Evolutionary conservation across 2,113 vertebrate genomes (phyloP).

Genomic region (Poicephalus gulielmi): DNA sequence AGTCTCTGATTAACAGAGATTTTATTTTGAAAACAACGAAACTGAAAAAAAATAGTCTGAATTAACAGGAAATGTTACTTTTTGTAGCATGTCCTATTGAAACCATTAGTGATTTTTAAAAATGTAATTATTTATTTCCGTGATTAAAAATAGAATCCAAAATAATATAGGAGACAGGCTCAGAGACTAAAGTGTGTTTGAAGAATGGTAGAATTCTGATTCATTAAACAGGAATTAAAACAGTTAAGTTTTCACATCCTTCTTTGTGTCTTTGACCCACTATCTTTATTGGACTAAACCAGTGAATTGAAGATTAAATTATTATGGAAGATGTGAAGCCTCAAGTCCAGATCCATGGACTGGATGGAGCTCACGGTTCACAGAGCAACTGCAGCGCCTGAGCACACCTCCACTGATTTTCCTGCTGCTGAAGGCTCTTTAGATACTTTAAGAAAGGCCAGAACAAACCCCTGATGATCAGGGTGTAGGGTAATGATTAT

Average conservation of each 20-base stretch:
- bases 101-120: not conserved
- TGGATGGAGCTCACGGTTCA: not conserved
- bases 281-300: rapidly evolving
- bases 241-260: not conserved
- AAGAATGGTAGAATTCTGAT: not conserved
- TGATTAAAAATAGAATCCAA: not conserved
- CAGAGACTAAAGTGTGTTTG: not conserved
- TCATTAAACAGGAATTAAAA: not conserved
- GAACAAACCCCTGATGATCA: not conserved
- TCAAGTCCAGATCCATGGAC: not conserved
- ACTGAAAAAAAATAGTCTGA: not conserved
- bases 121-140: not conserved
- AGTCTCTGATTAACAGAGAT: not conserved
- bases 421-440: not conserved
- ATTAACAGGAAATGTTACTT: not conserved
- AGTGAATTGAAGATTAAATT: not conserved
- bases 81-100: not conserved
- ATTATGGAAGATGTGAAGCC: not conserved
- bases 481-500: not conserved
- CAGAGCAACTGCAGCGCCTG: not conserved
- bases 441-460: not conserved
- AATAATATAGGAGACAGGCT: not conserved
- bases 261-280: not conserved
- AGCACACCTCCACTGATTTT: not conserved
- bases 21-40: not conserved